These are phyloP conservation scores for Onthophagus taurus DNA, from an alignment of 1,140 invertebrate species.

Conservation along the genomic window DNA sequence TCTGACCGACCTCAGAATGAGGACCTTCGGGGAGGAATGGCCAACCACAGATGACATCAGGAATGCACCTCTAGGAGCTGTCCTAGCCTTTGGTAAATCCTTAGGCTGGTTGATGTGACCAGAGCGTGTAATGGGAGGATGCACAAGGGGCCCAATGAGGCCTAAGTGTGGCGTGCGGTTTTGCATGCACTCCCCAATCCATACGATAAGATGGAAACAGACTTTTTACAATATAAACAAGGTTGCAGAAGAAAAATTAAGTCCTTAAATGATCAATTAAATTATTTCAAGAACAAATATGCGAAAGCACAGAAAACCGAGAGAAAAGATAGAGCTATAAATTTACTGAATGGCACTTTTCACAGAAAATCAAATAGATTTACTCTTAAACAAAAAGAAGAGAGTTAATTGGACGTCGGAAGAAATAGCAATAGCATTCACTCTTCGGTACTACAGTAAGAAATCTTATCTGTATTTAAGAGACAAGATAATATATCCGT, in stretches of 20 bases:
- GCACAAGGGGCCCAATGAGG: no score
- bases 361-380: slow-evolving; percentile 8
- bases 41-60: no score
- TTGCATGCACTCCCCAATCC: no score
- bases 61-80: no score
- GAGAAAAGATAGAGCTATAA: background rate
- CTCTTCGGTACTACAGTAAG: slow-evolving; percentile 19
- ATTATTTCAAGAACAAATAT: background rate
- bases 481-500: slow-evolving; percentile 17
- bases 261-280: background rate
- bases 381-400: slow-evolving; percentile 6
- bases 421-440: slow-evolving; percentile 12
- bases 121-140: no score
- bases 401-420: slow-evolving; percentile 8
- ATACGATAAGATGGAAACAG: background rate
- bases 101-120: no score
- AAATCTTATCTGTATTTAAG: slow-evolving; percentile 15
- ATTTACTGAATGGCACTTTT: slow-evolving; percentile 2
- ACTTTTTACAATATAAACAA: background rate
- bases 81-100: no score
- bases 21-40: no score
- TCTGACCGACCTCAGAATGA: no score
- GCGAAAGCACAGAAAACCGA: background rate
- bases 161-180: no score
- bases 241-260: background rate